Percentiles rank a stretch among this genome's conserved stretches.
Conservation (phyloP, 2,888 invertebrate species). For the Xestobium rufovillosum region DNA sequence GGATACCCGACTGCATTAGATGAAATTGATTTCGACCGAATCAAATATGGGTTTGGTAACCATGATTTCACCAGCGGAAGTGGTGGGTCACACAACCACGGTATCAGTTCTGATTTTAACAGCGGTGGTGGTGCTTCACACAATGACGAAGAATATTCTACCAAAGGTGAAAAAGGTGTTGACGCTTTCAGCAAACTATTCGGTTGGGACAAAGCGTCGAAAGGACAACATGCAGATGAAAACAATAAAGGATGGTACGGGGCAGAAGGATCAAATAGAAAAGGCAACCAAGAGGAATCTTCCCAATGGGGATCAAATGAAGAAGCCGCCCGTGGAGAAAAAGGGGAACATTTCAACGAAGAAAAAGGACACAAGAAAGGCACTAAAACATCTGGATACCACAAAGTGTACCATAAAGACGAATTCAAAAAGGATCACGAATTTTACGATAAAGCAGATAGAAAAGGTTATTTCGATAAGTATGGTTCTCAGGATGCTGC, state of each 20-base stretch:
- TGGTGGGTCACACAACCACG: background rate
- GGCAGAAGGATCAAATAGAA: background rate
- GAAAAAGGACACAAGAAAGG: slow-evolving; percentile 51
- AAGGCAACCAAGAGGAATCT: background rate
- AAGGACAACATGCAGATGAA: background rate
- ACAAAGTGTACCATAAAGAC: slow-evolving; percentile 66
- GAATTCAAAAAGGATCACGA: slow-evolving; percentile 71
- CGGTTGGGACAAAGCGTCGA: background rate
- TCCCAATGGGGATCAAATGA: slow-evolving; percentile 19
- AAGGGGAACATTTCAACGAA: slow-evolving; percentile 48
- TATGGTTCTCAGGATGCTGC: slow-evolving; percentile 51
- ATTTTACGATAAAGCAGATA: slow-evolving; percentile 66
- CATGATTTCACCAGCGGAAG: background rate
- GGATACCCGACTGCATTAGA: background rate
- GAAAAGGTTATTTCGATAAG: slow-evolving; percentile 58
- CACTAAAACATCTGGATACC: slow-evolving; percentile 58
- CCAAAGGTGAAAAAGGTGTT: background rate
- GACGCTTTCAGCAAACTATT: background rate
- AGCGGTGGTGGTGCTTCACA: background rate
- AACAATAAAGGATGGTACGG: slow-evolving; percentile 1
- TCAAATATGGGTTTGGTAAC: background rate
- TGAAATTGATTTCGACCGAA: background rate
- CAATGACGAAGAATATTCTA: background rate
- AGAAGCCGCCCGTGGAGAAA: slow-evolving; percentile 49
- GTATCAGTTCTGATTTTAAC: background rate